Base-by-base conservation (phyloP, 2,113 vertebrate species). In the Ammospiza nelsoni region DNA sequence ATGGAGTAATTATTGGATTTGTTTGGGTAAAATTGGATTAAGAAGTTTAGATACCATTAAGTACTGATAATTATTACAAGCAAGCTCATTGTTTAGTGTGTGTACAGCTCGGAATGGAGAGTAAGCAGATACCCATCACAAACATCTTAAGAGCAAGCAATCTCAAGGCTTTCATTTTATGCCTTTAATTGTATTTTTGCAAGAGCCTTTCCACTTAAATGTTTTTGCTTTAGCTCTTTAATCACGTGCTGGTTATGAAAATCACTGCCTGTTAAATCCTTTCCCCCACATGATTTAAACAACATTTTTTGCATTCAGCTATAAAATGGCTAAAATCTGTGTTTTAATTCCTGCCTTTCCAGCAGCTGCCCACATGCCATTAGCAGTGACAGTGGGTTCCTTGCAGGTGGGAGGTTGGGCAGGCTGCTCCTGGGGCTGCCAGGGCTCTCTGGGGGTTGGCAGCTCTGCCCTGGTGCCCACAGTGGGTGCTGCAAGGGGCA, bases 1-100 rank as follows among this genome's bases (percentile, higher is more conserved):
- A 95, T 68, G 92, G 94, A 94, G 95, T 96, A 97, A 96, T 97
- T 97, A 97, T 95, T 97, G 96, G 96, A 96, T 97, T 96, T 97
- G 96, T 97, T 96, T 96, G 90, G 90, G 91, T 93, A 58, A 96
- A 97, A 97, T 97, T 96, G 95, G 94, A 96, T 97, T 96, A 96
- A 92, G 91, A 97, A 96, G 94, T 97, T 97, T 96, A 94, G 95
- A 96, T 96, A 94, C 93, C 85, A 95, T 95, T 97, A 95, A 96
- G 84, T 94, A 90, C 87, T 83, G 93, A 95, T 96, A 96, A 97
- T 97, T 96, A 95, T 95, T 97, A 94, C 96, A 94, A 94, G 86
- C 87, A 94, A 96, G 86, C 96, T 90, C 89, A 84, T 97, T 95
- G 96, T 96, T 96, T 95, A 33, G 90, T 72, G 5, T 79, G 75